Conservation (phyloP, 1,140 invertebrate genomes). For the Ganaspis sp. region DNA sequence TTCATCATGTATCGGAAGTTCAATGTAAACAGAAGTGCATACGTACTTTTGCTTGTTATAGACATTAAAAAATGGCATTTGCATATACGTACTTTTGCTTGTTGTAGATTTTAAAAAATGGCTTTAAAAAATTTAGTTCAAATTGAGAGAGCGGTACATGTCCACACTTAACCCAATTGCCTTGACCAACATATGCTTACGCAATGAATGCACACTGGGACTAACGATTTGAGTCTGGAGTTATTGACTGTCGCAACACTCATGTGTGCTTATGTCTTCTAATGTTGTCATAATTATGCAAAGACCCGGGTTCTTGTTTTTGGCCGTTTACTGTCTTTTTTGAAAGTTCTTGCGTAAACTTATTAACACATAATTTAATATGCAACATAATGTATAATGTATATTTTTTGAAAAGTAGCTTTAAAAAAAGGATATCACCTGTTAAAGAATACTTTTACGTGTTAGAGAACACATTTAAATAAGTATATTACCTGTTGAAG, state of each 20-base stretch:
- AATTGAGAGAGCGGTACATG: slow-evolving; percentile 1
- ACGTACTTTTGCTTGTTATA: background rate
- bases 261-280: background rate
- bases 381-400: no score
- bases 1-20: background rate
- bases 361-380: no score
- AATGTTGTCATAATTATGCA: slow-evolving; percentile 1
- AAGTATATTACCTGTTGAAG: no score
- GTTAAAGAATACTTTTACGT: no score
- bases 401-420: no score
- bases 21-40: background rate
- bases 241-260: background rate
- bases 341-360: no score
- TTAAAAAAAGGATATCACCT: no score
- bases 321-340: background rate
- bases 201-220: slow-evolving; percentile 17
- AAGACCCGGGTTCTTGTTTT: background rate
- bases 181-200: slow-evolving; percentile 68
- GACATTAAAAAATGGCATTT: background rate
- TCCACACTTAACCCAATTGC: slow-evolving; percentile 66
- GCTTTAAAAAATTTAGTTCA: background rate
- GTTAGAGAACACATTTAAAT: no score
- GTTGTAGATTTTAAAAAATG: background rate
- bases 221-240: background rate
- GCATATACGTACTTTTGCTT: background rate